Conservation (phyloP, 2,888 invertebrate species). For the Tiliacea citrago region DNA sequence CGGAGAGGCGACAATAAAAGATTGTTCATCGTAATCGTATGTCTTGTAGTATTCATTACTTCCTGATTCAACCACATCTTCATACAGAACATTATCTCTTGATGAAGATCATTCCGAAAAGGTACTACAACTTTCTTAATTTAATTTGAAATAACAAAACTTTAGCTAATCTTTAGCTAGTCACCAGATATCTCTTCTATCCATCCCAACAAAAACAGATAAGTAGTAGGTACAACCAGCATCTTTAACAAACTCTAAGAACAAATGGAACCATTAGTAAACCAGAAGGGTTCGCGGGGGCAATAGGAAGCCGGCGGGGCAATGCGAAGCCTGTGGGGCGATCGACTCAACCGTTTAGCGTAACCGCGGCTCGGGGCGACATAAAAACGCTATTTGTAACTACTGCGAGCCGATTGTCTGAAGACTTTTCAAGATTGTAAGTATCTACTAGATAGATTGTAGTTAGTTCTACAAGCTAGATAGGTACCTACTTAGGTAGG, state of each 20-base stretch:
- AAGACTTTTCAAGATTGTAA: slow-evolving; percentile 20
- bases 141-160: background rate
- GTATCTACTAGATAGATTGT: too few species aligned
- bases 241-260: slow-evolving; percentile 39
- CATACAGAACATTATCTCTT: too few species aligned
- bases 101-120: background rate
- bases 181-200: background rate
- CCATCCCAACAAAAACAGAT: slow-evolving; percentile 11
- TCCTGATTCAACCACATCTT: too few species aligned
- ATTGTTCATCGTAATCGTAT: too few species aligned
- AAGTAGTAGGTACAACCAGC: slow-evolving; percentile 10
- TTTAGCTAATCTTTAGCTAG: background rate
- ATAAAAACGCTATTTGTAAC: slow-evolving; percentile 82
- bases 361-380: slow-evolving; percentile 76
- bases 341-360: slow-evolving; percentile 82
- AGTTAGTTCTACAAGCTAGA: slow-evolving; percentile 7
- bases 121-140: background rate
- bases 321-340: slow-evolving; percentile 66
- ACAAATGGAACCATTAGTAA: slow-evolving; percentile 67
- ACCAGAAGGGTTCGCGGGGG: slow-evolving; percentile 59
- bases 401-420: slow-evolving; percentile 68
- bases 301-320: slow-evolving; percentile 53
- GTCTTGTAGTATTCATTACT: too few species aligned
- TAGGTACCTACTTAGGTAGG: background rate
- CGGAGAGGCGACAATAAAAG: too few species aligned